A percentile compares a stretch with the other conserved stretches of the same genome.
Evolutionary conservation across 92 coral and sea anemone genomes (phyloP).

Genomic region (Epizoanthus stellaris): DNA sequence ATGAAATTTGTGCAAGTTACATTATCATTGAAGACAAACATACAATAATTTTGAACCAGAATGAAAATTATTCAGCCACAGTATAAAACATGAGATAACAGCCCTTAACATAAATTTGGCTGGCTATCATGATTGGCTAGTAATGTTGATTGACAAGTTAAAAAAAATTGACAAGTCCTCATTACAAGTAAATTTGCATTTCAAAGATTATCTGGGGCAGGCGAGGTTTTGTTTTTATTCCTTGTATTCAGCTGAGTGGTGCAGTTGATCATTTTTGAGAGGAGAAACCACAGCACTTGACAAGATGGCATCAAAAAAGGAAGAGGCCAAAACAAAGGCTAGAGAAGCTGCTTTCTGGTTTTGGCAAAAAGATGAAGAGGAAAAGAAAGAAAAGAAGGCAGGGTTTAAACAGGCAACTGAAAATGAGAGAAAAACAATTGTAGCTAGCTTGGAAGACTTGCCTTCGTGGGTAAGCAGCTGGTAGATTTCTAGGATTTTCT

Average conservation of each 20-base stretch:
- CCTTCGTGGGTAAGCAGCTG: constrained; percentile 92
- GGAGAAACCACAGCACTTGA: not conserved
- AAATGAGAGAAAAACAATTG: constrained; percentile 70
- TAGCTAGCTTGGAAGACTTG: constrained; percentile 88
- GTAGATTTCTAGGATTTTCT: too few species aligned
- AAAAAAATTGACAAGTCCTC: not conserved
- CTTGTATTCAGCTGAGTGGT: not conserved
- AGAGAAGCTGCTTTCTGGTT: constrained; percentile 44
- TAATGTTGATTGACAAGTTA: not conserved
- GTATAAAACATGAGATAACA: too few species aligned
- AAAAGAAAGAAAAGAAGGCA: constrained; percentile 70
- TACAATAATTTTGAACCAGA: too few species aligned
- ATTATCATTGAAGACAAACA: too few species aligned
- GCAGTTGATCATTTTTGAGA: not conserved
- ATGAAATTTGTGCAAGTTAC: too few species aligned
- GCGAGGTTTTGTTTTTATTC: not conserved
- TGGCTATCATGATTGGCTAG: constrained; percentile 6
- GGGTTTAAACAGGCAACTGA: constrained; percentile 69
- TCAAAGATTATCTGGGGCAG: not conserved
- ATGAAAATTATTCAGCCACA: not conserved
- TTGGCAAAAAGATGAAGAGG: constrained; percentile 86
- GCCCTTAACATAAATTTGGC: not conserved
- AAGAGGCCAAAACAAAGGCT: not conserved
- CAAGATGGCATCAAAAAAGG: constrained; percentile 30
- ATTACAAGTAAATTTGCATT: not conserved